Evolutionary conservation across 1,140 invertebrate genomes (phyloP), one percentile per base, ranked within the genome.

Genomic region (Ceratina australensis): DNA sequence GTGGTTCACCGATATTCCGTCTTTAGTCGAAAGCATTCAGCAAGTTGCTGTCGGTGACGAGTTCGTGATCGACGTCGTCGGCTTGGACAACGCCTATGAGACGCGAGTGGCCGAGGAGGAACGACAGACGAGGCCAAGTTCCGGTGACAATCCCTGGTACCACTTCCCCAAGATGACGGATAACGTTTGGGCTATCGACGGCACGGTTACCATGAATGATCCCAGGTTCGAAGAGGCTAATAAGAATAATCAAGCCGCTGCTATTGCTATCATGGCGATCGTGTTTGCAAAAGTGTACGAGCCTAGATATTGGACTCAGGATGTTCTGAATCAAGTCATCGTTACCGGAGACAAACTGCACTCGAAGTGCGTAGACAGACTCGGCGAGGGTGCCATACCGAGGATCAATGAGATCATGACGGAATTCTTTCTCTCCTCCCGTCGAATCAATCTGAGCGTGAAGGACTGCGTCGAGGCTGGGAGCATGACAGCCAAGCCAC

Each of bases 281-380:
- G 73, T 92, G 3, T 91, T 92, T 54, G 89, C 88, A 0, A 91
- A 91, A 69, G 86, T 86, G 15, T 90, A 91, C 26, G 85, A 89
- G 57, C 86, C 89, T 0, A 80, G 81, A 5, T 79, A 87, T 2
- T 91, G 88, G 87, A 85, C 81, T 0, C 13, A 68, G 0, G 74
- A 87, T 15, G 66, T 91, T 22, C 67, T 91, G 13, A 82, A 91
- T 49, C 87, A 91, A 67, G 77, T 91, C 0, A 82, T 88, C 16
- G 60, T 87, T 5, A 88, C 89, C 0, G 90, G 90, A 1, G 86
- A 89, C 8, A 90, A 89, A 56, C 71, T 92, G 10, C 89, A 90
- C 57, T 79, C 86, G 0, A 88, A 86, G n/a, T 88, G 81, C 47
- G 79, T 84, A 2, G 78, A 66, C 15, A 81, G 87, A 33, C 66